Base-by-base conservation (phyloP, 2,113 vertebrate genomes). In the Gobio gobio region DNA sequence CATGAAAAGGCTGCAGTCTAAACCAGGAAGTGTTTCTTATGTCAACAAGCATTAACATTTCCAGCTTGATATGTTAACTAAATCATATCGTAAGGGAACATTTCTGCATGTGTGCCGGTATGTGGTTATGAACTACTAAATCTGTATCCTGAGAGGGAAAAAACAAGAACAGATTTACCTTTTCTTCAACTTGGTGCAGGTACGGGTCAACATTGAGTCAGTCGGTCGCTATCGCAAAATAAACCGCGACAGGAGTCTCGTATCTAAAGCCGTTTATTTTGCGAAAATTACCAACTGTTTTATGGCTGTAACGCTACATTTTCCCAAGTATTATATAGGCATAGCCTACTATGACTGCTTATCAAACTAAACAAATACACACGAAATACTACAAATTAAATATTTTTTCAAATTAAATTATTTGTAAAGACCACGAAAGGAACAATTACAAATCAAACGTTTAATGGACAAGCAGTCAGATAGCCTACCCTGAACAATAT, bases 21-120 rank as follows among this genome's bases (percentile, higher is more conserved):
- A 54, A 82, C 10, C 79, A 82, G 79, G 79, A 82, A 82, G 79
- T 82, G 63, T 33, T 82, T 64, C 24, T 1, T 64, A n/a, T 61
- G 77, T 45, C 56, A 79, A 63, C 22, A 26, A 14, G 1, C 24
- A 10, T 63, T 10, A 43, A 18, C 4, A 18, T 79, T 49, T 29
- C 36, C 45, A 29, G 43, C 4, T 16, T 47, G 43, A 29, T 49
- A 49, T 81, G 14, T 26, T 29, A 49, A 26, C 20, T 10, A 43
- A 61, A 61, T 45, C 22, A 10, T 66, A 40, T 24, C 43, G 24
- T 2, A 47, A 73, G 22, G 22, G 10, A 13, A 73, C 10, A 24
- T 73, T 3, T n/a, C 5, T 45, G n/a, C 70, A 12, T 72, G 13
- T 14, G 40, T 47, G 5, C 12, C 22, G 3, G 43, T 73, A 43